Evolutionary conservation across 1,140 invertebrate species (phyloP), one percentile per base, ranked within the genome.

Genomic region (Drosophila kanapiae): DNA sequence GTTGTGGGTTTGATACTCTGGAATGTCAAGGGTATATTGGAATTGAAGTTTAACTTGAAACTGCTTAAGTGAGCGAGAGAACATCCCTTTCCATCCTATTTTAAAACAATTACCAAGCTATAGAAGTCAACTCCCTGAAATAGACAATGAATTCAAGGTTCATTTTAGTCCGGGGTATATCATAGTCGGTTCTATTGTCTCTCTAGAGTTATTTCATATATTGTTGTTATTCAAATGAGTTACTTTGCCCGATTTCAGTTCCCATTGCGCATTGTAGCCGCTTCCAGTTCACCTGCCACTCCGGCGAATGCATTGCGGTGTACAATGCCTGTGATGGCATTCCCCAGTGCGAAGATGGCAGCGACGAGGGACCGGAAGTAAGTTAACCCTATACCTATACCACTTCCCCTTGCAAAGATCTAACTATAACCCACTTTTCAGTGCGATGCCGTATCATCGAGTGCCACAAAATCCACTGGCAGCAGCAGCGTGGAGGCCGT

Each of bases 311-410:
- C 90, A 98, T 99, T 78, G 98, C 97, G 14, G 86, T 98, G 76
- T 99, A 99, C 92, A 98, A 99, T 93, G 97, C 97, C 4, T 99
- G 98, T 91, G 97, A 99, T 94, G 98, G 98, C 33, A 97, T 99
- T 62, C 96, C 97, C 11, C 98, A 99, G 93, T 99, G 98, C 93
- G 94, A 96, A 4, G 98, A 99, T 94, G 97, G 95, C 64, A 98
- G 97, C 92, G 97, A 98, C 88, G 98, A 98, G 93, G 96, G 96
- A 51, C 94, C 95, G 13, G 97, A 97, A 92, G 94, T 98, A 60
- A 87, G 91, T 91, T 42, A 10, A 47, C 13, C n/a, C 27, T 11
- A 43, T 35, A 16, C 27, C n/a, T 11, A n/a, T 9, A 43, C 37
- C 18, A 48, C 27, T 57, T 74, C 45, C 45, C 48, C 38, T 48